A percentile compares a stretch with the other conserved stretches of the same genome.
phyloP scores from a whole-genome alignment of 2,113 vertebrate species.

The Calypte anna region DNA sequence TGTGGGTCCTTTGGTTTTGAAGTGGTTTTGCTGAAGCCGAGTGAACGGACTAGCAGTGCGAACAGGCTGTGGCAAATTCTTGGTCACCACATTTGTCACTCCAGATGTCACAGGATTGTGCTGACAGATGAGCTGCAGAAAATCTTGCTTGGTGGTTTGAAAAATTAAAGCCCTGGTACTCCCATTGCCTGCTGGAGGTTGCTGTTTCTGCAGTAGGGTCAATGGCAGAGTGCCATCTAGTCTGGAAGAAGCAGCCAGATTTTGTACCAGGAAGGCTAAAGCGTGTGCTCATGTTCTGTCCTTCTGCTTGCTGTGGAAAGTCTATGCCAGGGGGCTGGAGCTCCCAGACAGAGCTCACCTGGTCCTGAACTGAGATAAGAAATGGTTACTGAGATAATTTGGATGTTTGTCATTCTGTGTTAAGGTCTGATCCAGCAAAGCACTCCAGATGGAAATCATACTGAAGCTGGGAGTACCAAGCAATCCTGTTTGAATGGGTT shows the following conservation, averaged over 20 bases:
- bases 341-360: background rate
- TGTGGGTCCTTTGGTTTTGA: background rate
- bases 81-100: background rate
- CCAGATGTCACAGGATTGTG: background rate
- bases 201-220: background rate
- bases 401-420: background rate
- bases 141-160: background rate
- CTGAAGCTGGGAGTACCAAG: background rate
- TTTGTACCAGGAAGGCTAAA: background rate
- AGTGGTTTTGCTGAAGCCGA: background rate
- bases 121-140: conserved; percentile 44
- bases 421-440: background rate
- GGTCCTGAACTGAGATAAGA: accelerated
- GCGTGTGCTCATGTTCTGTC: accelerated
- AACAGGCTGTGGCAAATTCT: background rate
- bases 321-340: background rate
- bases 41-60: background rate
- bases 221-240: background rate
- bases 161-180: background rate
- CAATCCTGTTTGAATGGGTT: background rate
- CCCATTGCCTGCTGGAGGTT: background rate
- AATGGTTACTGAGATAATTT: background rate
- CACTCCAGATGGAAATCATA: background rate
- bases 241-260: background rate
- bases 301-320: background rate